Evolutionary conservation across 2,797 vertebrate genomes (phyloP).

Genomic region (Acropternis orthonyx): DNA sequence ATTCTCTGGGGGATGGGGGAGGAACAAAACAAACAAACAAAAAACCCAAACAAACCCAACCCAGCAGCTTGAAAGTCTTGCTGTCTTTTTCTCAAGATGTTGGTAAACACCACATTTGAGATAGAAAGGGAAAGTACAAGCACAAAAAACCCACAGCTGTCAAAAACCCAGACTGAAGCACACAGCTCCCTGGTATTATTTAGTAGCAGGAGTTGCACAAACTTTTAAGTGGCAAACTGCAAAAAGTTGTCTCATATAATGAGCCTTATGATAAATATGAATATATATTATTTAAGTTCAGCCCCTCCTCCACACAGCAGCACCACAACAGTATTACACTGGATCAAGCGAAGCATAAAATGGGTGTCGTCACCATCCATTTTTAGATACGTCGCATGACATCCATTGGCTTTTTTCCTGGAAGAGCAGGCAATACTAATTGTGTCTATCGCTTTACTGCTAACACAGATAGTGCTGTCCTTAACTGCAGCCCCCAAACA

Average conservation of each 20-base stretch:
- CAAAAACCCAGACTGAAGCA: neutral
- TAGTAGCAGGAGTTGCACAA: neutral
- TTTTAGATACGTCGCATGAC: neutral
- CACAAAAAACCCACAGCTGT: neutral
- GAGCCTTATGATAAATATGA: neutral
- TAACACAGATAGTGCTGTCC: neutral
- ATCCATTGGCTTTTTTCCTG: conserved; percentile 30
- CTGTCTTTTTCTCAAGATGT: neutral
- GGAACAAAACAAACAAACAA: neutral
- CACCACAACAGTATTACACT: neutral
- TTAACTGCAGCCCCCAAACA: neutral
- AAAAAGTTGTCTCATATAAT: neutral
- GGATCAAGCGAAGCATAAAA: neutral
- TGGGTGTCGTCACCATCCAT: neutral
- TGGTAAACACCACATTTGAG: neutral
- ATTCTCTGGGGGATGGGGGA: neutral
- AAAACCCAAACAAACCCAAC: neutral
- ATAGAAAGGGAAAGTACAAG: neutral
- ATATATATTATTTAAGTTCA: neutral
- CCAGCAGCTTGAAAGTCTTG: neutral
- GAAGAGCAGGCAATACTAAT: neutral
- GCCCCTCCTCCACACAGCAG: conserved; percentile 3
- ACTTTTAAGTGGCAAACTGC: neutral
- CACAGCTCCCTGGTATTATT: neutral
- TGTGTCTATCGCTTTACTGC: neutral